Evolutionary conservation across 1,140 invertebrate genomes (phyloP), one percentile per base, ranked within the genome.

Genomic region (Leptopilina clavipes): DNA sequence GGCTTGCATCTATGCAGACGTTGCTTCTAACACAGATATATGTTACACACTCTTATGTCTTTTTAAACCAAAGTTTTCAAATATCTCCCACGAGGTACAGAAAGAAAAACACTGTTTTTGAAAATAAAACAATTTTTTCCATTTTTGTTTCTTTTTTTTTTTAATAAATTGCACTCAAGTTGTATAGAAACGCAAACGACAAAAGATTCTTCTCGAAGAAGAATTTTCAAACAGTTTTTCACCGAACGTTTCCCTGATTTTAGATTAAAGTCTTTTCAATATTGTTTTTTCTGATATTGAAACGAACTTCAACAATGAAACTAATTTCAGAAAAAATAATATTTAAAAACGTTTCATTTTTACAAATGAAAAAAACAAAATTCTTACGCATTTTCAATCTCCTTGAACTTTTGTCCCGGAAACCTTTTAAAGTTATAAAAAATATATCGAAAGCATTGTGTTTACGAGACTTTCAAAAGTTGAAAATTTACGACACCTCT

Each of bases 391-490:
- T 31, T 65, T 65, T 65, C 22, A 65, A 65, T 65, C 56, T 31
- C 14, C 22, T 31, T 65, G 12, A 65, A 65, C 56, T 31, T 65
- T 65, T 65, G 56, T 65, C 56, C 56, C 19, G 22, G 14, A 31
- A 65, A 12, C 22, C 59, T 65, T 65, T 31, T 14, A 31, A 65
- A 65, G 59, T 65, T 65, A 65, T 65, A 65, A 65, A 65, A 65
- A 65, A 65, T 65, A 65, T 65, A 65, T 65, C 59, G 59, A 31
- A n/a, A 31, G 25, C 25, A 65, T 31, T 65, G 59, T 65, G 59
- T 85, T 84, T 86, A 86, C 75, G 81, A 72, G 77, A 86, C 84
- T 86, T 86, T 83, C 85, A 85, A 86, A 84, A 85, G 82, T 86
- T 81, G 78, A 86, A 65, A 86, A 85, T 86, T 86, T 86, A 86